Conservation (phyloP, 2,888 invertebrate genomes). For the Diogma glabrata region DNA sequence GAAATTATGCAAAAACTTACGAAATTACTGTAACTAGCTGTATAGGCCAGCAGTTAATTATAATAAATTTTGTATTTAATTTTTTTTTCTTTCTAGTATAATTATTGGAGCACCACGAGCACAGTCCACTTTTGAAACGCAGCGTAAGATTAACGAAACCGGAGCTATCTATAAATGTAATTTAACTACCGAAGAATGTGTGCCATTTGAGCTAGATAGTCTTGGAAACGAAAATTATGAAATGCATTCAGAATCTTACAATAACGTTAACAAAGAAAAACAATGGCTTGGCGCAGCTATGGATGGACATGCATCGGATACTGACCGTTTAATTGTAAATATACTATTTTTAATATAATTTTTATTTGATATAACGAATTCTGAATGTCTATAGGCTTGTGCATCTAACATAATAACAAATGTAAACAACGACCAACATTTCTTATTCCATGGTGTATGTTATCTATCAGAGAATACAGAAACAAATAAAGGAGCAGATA, state of each 20-base stretch:
- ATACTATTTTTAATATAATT: too few species aligned
- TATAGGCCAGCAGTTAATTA: too few species aligned
- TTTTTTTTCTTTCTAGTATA: constrained; percentile 30
- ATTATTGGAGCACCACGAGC: constrained; percentile 42
- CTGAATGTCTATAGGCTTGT: background rate
- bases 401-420: background rate
- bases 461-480: background rate
- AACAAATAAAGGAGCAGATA: background rate
- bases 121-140: constrained; percentile 35
- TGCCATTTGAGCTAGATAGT: constrained; percentile 32
- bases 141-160: constrained; percentile 36
- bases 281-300: constrained; percentile 42
- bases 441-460: background rate
- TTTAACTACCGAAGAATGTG: constrained; percentile 27
- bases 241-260: constrained; percentile 8
- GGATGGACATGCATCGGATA: constrained; percentile 34
- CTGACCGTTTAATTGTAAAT: constrained; percentile 27
- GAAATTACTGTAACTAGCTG: too few species aligned
- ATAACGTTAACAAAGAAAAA: constrained; percentile 27
- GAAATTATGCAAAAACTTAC: too few species aligned
- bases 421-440: background rate
- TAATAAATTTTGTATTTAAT: too few species aligned
- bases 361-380: too few species aligned
- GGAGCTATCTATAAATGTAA: constrained; percentile 44
- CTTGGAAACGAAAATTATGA: constrained; percentile 23